phyloP scores from a whole-genome alignment of 2,888 invertebrate genomes.

The Aethes cnicana region DNA sequence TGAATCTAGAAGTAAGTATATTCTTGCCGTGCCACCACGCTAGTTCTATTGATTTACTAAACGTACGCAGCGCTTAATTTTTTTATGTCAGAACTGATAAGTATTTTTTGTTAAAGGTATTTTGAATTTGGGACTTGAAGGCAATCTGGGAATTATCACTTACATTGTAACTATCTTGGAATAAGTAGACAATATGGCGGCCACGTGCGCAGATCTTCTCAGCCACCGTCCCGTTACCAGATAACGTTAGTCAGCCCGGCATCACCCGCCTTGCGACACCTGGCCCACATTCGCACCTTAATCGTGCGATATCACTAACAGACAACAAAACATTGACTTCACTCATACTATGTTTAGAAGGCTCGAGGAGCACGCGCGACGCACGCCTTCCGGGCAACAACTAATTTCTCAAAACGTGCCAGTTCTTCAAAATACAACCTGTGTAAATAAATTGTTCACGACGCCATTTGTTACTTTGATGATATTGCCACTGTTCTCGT shows the following conservation, averaged over 20 bases:
- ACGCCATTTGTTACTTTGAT: slow-evolving; percentile 10
- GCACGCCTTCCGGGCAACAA: slow-evolving; percentile 35
- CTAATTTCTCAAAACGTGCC: slow-evolving; percentile 30
- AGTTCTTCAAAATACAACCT: slow-evolving; percentile 15
- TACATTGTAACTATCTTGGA: too few relatives aligned
- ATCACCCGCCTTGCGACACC: slow-evolving; percentile 61
- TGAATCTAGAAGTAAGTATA: too few relatives aligned
- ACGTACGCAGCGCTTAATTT: too few relatives aligned
- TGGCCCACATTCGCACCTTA: slow-evolving; percentile 62
- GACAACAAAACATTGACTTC: slow-evolving; percentile 55
- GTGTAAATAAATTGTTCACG: slow-evolving; percentile 37
- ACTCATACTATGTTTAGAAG: slow-evolving; percentile 54
- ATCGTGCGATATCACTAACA: slow-evolving; percentile 54
- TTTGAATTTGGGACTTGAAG: too few relatives aligned
- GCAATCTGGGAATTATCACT: too few relatives aligned
- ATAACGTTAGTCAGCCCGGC: slow-evolving; percentile 45
- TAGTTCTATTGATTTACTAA: too few relatives aligned
- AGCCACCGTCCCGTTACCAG: slow-evolving; percentile 31
- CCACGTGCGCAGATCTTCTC: slow-evolving; percentile 11
- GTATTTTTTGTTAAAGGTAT: too few relatives aligned
- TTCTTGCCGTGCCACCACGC: too few relatives aligned
- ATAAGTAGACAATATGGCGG: too few relatives aligned
- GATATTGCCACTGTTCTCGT: slow-evolving; percentile 21
- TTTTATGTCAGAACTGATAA: too few relatives aligned
- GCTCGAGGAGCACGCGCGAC: slow-evolving; percentile 40